Conservation (phyloP, 2,888 invertebrate species). For the Torymus texanus region DNA sequence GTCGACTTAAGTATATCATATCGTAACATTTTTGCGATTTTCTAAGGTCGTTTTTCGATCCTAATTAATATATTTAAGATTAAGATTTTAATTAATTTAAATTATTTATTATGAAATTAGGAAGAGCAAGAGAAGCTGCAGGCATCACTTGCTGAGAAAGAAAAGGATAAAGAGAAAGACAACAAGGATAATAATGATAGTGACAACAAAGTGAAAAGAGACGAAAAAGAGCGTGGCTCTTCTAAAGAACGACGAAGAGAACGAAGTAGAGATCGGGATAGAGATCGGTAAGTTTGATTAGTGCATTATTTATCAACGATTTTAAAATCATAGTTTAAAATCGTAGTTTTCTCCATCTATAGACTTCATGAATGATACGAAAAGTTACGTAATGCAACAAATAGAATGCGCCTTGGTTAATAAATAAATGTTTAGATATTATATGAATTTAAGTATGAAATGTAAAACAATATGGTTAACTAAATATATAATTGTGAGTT, state of each 20-base stretch:
- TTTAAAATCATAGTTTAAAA: no score
- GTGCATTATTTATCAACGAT: background rate
- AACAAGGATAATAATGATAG: constrained; percentile 70
- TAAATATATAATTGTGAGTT: no score
- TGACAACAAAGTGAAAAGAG: constrained; percentile 70
- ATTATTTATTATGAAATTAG: constrained; percentile 69
- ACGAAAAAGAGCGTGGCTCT: constrained; percentile 71
- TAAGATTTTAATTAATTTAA: background rate
- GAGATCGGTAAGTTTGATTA: constrained; percentile 45
- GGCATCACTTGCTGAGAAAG: constrained; percentile 77
- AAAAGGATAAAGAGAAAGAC: constrained; percentile 76
- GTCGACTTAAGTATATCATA: background rate
- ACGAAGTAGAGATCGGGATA: constrained; percentile 66
- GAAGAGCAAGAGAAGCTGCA: constrained; percentile 87
- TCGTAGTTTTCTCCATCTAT: no score
- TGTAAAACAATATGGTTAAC: no score
- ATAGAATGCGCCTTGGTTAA: no score
- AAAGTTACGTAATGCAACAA: no score
- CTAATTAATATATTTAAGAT: background rate
- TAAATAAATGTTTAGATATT: no score
- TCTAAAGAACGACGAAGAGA: constrained; percentile 74
- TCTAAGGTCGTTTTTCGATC: constrained; percentile 19
- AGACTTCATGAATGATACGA: no score
- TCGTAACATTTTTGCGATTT: background rate
- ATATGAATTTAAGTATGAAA: no score